Base-by-base conservation (phyloP, 2,113 vertebrate species). In the Dipodomys ordii region DNA sequence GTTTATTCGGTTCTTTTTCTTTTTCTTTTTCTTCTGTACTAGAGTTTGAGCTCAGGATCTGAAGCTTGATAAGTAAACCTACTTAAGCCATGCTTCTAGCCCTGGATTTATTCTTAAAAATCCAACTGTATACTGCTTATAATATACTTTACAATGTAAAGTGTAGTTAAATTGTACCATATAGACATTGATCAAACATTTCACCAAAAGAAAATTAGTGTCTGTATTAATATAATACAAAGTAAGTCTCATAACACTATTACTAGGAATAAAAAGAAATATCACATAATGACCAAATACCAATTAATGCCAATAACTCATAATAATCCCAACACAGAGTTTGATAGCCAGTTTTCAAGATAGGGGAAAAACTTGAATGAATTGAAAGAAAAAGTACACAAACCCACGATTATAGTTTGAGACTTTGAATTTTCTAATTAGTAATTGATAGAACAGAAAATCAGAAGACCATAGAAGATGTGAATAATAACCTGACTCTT, bases 371-470 rank as follows among this genome's bases (percentile, higher is more conserved):
- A 86, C 5, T 46, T 53, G 46, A 69, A 3, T 76, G 49, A 80
- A 60, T 35, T 90, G 46, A 83, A 87, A 92, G 27, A 22, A 82
- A 88, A 92, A 85, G 82, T 60, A 78, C 18, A 83, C 13, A 76
- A 91, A 71, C 32, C 23, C 39, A 65, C 19, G 87, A 19, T 28
- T 60, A 28, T 16, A 80, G 16, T 46, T 83, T 19, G 25, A 76
- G 49, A 87, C 13, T 88, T 95, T 19, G 2, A 60, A 71, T 90
- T 87, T 81, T 84, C 89, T 80, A 44, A 53, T 73, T 27, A 27
- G 20, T 65, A 71, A 68, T 3, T 90, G 60, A 90, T 60, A 71
- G 64, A 77, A 81, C 2, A 90, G 49, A 78, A 85, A 92, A 81
- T 22, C 46, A 67, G 64, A 88, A 92, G 9, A 27, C 57, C 60